phyloP scores from a whole-genome alignment of 2,888 invertebrate genomes.

The Caenorhabditis macrosperma region DNA sequence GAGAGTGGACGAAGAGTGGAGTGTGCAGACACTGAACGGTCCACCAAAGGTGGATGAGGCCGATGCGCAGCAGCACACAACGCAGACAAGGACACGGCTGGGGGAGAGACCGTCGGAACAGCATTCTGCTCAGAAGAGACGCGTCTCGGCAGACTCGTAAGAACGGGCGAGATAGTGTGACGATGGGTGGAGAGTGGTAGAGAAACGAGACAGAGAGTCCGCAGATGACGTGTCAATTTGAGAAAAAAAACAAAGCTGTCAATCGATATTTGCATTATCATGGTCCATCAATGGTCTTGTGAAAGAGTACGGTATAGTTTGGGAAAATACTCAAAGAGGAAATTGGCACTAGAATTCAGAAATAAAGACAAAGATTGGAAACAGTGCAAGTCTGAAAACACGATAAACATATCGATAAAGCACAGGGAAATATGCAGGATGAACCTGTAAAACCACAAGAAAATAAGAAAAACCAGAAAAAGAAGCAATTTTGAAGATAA shows the following conservation, averaged over 20 bases:
- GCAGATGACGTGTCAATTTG: constrained; percentile 35
- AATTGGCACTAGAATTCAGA: too few species aligned
- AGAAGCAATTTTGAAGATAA: too few species aligned
- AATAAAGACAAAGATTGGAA: too few species aligned
- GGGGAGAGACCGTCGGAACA: constrained; percentile 5
- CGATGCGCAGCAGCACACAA: neutral
- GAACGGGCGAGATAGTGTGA: constrained; percentile 36
- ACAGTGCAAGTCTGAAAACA: too few species aligned
- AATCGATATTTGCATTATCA: neutral
- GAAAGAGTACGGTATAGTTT: neutral
- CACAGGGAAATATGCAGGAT: too few species aligned
- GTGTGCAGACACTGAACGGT: constrained; percentile 5
- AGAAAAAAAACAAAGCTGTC: constrained; percentile 1
- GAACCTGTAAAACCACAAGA: too few species aligned
- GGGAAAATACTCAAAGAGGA: too few species aligned
- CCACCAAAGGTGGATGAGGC: constrained; percentile 6
- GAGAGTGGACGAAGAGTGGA: constrained; percentile 1
- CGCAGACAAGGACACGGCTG: neutral
- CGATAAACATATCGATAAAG: too few species aligned
- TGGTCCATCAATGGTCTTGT: neutral
- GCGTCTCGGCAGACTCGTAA: neutral
- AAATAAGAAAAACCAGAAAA: too few species aligned
- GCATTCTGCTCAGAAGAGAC: constrained; percentile 30
- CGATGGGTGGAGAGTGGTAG: constrained; percentile 7
- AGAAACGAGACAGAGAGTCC: constrained; percentile 20